Percentiles rank a stretch among this genome's conserved stretches.
These are phyloP conservation scores for Delphinapterus leucas DNA, from an alignment of 2,113 vertebrate genomes.

Conservation along the genomic window DNA sequence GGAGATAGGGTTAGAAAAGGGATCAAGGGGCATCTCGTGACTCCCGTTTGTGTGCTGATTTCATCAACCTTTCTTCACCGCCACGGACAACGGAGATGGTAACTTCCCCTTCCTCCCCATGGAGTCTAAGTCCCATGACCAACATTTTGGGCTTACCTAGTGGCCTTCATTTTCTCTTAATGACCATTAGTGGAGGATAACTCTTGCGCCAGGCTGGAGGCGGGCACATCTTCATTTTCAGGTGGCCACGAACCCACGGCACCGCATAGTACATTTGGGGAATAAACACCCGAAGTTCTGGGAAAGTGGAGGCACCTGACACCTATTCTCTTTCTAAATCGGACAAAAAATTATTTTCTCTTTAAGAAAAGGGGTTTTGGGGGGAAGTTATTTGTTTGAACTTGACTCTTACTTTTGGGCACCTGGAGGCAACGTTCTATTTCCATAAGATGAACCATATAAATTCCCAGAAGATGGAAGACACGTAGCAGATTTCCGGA, in stretches of 20 bases:
- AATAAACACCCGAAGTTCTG: accelerated
- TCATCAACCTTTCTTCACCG: accelerated
- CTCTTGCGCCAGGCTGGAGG: background rate
- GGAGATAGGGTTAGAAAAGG: no score
- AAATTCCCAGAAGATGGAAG: background rate
- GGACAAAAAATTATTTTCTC: background rate
- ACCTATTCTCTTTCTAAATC: background rate
- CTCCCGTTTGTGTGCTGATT: accelerated
- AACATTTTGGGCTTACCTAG: background rate
- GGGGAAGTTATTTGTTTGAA: background rate
- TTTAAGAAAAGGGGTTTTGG: background rate
- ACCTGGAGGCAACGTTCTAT: background rate
- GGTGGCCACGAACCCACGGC: accelerated
- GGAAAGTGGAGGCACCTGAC: background rate
- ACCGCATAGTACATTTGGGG: accelerated
- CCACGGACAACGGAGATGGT: accelerated
- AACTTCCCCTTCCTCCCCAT: background rate
- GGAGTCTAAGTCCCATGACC: accelerated
- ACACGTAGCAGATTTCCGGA: background rate
- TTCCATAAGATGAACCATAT: background rate
- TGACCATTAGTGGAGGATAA: accelerated
- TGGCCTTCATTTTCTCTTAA: background rate
- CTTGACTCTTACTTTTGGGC: background rate
- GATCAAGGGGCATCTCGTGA: accelerated
- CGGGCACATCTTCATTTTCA: accelerated